Conservation (phyloP, 2,797 vertebrate species). For the Hirundo rustica region DNA sequence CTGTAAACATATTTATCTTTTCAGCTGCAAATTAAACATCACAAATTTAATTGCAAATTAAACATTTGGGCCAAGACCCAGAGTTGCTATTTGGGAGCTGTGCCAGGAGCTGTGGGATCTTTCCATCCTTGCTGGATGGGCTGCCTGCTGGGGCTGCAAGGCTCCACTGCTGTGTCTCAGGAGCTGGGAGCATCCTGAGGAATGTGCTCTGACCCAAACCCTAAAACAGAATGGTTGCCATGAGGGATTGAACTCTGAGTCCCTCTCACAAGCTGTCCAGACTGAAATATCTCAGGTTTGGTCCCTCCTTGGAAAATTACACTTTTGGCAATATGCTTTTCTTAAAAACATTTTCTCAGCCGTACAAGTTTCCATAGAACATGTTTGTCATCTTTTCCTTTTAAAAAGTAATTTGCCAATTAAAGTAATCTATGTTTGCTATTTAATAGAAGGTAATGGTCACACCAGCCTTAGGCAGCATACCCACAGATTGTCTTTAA, state of each 20-base stretch:
- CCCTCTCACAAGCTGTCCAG: neutral
- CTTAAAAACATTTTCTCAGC: neutral
- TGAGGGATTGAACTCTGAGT: neutral
- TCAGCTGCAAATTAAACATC: slow-evolving; percentile 13
- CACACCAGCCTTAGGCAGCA: neutral
- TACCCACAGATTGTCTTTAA: neutral
- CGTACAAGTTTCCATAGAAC: neutral
- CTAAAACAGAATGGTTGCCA: neutral
- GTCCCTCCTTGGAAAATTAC: neutral
- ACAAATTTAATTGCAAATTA: slow-evolving; percentile 1
- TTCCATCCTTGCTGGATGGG: neutral
- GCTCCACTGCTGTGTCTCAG: fast-evolving
- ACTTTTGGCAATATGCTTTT: neutral
- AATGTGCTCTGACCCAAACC: neutral
- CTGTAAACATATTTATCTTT: slow-evolving; percentile 21
- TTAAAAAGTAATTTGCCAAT: neutral
- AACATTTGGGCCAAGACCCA: neutral
- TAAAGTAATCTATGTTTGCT: neutral
- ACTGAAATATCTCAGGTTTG: neutral
- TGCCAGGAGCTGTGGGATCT: neutral
- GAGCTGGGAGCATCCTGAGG: neutral
- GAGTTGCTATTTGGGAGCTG: neutral
- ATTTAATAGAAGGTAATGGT: neutral
- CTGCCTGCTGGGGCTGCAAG: neutral
- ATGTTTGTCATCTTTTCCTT: neutral